phyloP scores from a whole-genome alignment of 2,113 vertebrate genomes.

The Procavia capensis region DNA sequence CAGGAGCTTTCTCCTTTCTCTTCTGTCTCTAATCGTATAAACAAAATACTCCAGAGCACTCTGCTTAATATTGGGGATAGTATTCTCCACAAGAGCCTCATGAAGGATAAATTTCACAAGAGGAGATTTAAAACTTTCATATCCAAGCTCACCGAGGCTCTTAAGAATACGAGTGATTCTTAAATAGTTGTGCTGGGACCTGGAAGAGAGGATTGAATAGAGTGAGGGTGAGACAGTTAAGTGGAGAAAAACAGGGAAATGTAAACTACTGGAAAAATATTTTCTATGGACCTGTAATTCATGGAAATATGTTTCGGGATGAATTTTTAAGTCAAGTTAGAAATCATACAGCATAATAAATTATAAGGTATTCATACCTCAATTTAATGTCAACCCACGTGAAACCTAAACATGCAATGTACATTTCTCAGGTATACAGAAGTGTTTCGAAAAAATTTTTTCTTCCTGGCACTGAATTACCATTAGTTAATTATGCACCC shows the following conservation, averaged over 20 bases:
- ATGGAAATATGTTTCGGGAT: background rate
- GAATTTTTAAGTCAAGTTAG: background rate
- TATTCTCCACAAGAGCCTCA: constrained; percentile 94
- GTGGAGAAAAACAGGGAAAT: constrained; percentile 39
- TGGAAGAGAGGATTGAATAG: constrained; percentile 79
- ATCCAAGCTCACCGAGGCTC: constrained; percentile 97
- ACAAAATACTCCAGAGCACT: constrained; percentile 98
- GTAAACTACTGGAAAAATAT: background rate
- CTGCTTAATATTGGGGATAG: constrained; percentile 96
- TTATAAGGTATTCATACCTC: background rate
- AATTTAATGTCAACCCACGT: background rate
- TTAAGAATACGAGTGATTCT: constrained; percentile 98
- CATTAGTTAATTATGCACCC: constrained; percentile 15
- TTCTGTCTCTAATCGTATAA: constrained; percentile 94
- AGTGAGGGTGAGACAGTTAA: background rate
- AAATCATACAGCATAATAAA: background rate
- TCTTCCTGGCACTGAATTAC: background rate
- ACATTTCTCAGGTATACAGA: background rate
- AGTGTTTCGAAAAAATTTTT: constrained; percentile 29
- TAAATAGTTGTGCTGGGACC: constrained; percentile 99
- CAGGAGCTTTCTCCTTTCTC: constrained; percentile 94
- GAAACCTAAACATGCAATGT: constrained; percentile 6
- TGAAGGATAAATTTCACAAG: constrained; percentile 95
- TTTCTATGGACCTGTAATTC: background rate
- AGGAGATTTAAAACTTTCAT: constrained; percentile 96